phyloP scores from a whole-genome alignment of 1,140 invertebrate genomes.

The Pseudomyrmex concolor region DNA sequence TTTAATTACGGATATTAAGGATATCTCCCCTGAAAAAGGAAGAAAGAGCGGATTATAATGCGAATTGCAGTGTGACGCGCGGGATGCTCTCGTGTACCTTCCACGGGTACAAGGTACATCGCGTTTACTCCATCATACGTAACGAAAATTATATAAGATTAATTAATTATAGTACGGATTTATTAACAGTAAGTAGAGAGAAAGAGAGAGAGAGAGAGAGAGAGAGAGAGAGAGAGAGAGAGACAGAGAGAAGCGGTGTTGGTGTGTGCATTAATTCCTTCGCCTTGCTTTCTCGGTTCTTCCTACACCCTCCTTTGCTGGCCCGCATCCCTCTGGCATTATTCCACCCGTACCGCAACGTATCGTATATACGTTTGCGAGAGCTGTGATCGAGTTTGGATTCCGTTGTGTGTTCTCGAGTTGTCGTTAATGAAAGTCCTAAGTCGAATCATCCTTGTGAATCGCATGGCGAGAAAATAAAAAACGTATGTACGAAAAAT shows the following conservation, averaged over 20 bases:
- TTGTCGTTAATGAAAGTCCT: slow-evolving; percentile 65
- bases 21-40: slow-evolving; percentile 11
- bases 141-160: slow-evolving; percentile 43
- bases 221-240: slow-evolving; percentile 44
- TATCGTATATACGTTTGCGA: slow-evolving; percentile 71
- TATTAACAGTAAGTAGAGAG: slow-evolving; percentile 39
- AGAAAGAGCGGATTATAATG: slow-evolving; percentile 18
- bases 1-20: slow-evolving; percentile 53
- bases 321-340: slow-evolving; percentile 44
- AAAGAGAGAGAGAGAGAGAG: slow-evolving; percentile 36
- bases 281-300: slow-evolving; percentile 66
- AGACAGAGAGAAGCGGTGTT: slow-evolving; percentile 11
- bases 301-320: slow-evolving; percentile 24
- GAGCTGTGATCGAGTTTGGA: slow-evolving; percentile 78
- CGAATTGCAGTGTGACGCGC: not conserved
- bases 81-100: not conserved
- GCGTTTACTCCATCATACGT: slow-evolving; percentile 18
- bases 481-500: slow-evolving; percentile 51
- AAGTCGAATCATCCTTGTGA: slow-evolving; percentile 30
- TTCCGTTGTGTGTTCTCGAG: slow-evolving; percentile 67
- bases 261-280: slow-evolving; percentile 29
- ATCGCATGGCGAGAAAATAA: slow-evolving; percentile 55
- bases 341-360: slow-evolving; percentile 58
- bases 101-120: not conserved
- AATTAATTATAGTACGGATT: slow-evolving; percentile 51